Evolutionary conservation across 2,113 vertebrate genomes (phyloP).

Genomic region (Perca fluviatilis): DNA sequence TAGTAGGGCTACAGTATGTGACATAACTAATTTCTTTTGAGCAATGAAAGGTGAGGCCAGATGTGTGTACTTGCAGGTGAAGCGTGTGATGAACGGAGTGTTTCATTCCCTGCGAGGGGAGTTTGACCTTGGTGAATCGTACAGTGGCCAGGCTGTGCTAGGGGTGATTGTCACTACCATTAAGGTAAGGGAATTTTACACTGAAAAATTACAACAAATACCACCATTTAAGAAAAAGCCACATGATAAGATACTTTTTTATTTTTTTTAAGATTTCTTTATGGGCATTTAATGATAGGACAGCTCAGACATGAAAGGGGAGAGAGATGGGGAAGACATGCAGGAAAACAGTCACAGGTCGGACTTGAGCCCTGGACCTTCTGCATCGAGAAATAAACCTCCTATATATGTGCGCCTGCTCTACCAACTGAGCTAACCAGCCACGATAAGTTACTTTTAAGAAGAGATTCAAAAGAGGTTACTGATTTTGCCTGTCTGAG

Average conservation of each 20-base stretch:
- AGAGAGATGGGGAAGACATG: too few relatives aligned
- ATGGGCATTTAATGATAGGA: too few relatives aligned
- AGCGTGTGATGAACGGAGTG: conserved; percentile 97
- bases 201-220: too few relatives aligned
- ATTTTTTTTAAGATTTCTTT: too few relatives aligned
- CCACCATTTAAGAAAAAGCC: not conserved
- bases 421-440: too few relatives aligned
- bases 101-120: conserved; percentile 92
- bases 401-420: too few relatives aligned
- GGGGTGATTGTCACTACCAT: conserved; percentile 91
- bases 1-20: not conserved
- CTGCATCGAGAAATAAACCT: too few relatives aligned
- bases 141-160: conserved; percentile 89
- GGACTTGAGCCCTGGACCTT: too few relatives aligned
- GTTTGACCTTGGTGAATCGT: conserved; percentile 90
- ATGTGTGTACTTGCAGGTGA: conserved; percentile 86
- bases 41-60: not conserved
- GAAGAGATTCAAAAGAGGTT: not conserved
- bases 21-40: not conserved
- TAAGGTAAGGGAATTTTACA: conserved; percentile 84
- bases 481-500: not conserved
- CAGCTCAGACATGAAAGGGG: too few relatives aligned
- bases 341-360: too few relatives aligned
- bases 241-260: too few relatives aligned
- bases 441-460: too few relatives aligned